Base-by-base conservation (phyloP, 2,888 invertebrate species). In the Hololepta plana region DNA sequence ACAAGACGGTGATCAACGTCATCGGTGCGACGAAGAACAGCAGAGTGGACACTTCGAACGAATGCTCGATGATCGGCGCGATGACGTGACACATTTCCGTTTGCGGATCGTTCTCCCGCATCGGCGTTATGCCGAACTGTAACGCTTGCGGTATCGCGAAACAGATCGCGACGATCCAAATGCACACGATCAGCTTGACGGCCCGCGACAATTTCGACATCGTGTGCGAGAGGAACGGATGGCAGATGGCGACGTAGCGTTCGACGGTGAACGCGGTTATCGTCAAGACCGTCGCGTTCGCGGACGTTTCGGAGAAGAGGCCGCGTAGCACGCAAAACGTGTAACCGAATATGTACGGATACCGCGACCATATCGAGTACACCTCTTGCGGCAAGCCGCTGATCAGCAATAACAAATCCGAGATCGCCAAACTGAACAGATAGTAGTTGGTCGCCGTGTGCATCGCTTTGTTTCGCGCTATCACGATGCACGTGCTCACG, bases 151-250 rank as follows among this genome's bases (percentile, higher is more conserved):
- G 81, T 25, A 77, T 53, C 0, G 81, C 81, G 42, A 75, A 54
- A 33, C 67, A 57, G 35, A 84, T 53, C 0, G 87, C 74, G 1
- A 73, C 58, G 24, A 79, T 45, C 91, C 91, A 91, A 33, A 88
- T 69, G 20, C 68, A 54, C 9, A 81, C 51, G 21, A 90, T 81
- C 40, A 80, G 69, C 43, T 75, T 75, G 28, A 81, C 60, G 8
- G 84, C 88, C 20, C 90, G 64, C 9, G 82, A 76, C 14, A 90
- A 57, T 44, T 84, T 84, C 3, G 87, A 85, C 72, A 85, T 77
- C 30, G 80, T 81, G 46, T 88, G 85, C 1, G 69, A 59, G 8
- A 64, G 48, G 42, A 75, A 66, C 0, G 73, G 74, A 41, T 72
- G 69, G 37, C 73, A 73, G 15, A 75, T 53, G 1, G 53, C 53